A percentile compares a stretch with the other conserved stretches of the same genome.
Evolutionary conservation across 2,888 invertebrate genomes (phyloP).

Genomic region (Tenthredo notha): DNA sequence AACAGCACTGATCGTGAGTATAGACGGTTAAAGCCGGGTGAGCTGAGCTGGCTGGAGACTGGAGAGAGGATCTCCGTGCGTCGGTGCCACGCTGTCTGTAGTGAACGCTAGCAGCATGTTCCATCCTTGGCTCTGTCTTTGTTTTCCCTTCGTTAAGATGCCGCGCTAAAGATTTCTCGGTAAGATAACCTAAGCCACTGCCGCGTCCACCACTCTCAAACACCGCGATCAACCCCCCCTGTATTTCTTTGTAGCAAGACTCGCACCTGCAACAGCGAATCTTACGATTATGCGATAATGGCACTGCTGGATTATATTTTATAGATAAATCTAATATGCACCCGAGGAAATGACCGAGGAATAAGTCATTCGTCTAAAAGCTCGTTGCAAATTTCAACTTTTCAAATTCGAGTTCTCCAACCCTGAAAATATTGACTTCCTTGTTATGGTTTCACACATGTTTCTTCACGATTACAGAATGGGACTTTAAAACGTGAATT

Average conservation of each 20-base stretch:
- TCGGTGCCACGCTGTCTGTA: conserved; percentile 52
- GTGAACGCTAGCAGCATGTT: conserved; percentile 49
- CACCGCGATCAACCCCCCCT: conserved; percentile 42
- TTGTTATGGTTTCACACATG: background rate
- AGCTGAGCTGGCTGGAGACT: conserved; percentile 24
- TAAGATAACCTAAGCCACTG: conserved; percentile 71
- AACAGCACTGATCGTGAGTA: conserved; percentile 10
- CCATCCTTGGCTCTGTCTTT: conserved; percentile 57
- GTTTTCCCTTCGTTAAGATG: conserved; percentile 69
- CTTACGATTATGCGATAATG: conserved; percentile 19
- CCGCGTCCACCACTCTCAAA: conserved; percentile 61
- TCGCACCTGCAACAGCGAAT: conserved; percentile 69
- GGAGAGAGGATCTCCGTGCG: conserved; percentile 52
- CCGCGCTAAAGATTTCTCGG: conserved; percentile 69
- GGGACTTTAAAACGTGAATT: background rate
- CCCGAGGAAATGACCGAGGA: background rate
- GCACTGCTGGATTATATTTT: background rate
- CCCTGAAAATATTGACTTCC: background rate
- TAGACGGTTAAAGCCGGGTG: background rate
- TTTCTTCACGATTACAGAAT: background rate
- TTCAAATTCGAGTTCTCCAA: background rate
- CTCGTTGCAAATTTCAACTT: background rate
- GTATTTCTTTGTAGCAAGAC: conserved; percentile 23
- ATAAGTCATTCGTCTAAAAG: background rate
- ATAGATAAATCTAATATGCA: background rate